phyloP scores from a whole-genome alignment of 1,140 invertebrate genomes.

The Tenebrio molitor region DNA sequence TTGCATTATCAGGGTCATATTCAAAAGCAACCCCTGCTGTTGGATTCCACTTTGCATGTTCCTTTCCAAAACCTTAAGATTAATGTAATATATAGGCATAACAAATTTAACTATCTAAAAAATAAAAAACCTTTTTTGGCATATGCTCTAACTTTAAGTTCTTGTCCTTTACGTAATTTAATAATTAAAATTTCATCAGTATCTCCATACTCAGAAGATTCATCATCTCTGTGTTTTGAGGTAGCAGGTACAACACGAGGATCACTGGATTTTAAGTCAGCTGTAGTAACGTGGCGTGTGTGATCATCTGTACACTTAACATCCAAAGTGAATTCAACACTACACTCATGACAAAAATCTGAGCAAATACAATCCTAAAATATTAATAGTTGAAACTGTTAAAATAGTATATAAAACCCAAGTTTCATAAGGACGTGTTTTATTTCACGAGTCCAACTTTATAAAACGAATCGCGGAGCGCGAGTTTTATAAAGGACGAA shows the following conservation, averaged over 20 bases:
- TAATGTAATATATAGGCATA: too few relatives aligned
- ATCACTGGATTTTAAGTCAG: constrained; percentile 94
- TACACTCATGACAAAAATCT: constrained; percentile 98
- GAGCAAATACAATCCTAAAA: constrained; percentile 96
- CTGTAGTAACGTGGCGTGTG: constrained; percentile 96
- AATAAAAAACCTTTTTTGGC: constrained; percentile 93
- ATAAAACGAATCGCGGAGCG: too few relatives aligned
- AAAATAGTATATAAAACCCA: too few relatives aligned
- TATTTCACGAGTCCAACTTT: too few relatives aligned
- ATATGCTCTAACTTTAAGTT: constrained; percentile 95
- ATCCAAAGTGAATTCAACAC: constrained; percentile 97
- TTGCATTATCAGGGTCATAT: constrained; percentile 99
- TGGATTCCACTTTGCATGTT: constrained; percentile 99
- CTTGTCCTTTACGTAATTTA: constrained; percentile 97
- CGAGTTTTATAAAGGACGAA: too few relatives aligned
- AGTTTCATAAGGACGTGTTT: too few relatives aligned
- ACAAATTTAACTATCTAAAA: too few relatives aligned
- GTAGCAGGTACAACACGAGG: constrained; percentile 93
- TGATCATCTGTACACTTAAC: constrained; percentile 95
- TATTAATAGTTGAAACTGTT: too few relatives aligned
- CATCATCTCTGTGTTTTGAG: constrained; percentile 90
- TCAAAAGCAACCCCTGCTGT: constrained; percentile 98
- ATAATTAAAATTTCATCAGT: constrained; percentile 97
- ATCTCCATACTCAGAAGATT: constrained; percentile 93
- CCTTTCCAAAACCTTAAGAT: constrained; percentile 90